These are phyloP conservation scores for Pyrrhia umbra DNA, from an alignment of 2,888 invertebrate species.

Conservation along the genomic window DNA sequence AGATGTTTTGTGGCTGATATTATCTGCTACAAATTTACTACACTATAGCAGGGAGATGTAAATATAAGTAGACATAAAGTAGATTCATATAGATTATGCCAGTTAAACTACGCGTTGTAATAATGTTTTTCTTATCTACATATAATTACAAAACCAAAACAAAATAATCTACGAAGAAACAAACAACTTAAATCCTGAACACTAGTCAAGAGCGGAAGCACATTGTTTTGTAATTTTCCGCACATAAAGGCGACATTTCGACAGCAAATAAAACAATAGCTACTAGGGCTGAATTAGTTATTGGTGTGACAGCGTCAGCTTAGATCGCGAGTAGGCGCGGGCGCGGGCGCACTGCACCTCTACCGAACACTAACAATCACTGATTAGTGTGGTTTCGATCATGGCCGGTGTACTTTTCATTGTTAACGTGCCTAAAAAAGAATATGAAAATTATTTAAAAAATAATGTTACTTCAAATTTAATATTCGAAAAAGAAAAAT, in stretches of 20 bases:
- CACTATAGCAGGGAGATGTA: background rate
- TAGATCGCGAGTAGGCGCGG: conserved; percentile 46
- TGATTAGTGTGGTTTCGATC: conserved; percentile 17
- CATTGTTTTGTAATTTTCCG: conserved; percentile 71
- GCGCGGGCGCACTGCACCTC: conserved; percentile 42
- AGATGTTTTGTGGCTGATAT: background rate
- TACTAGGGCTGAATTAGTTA: conserved; percentile 49
- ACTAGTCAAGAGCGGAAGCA: conserved; percentile 66
- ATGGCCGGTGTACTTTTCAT: conserved; percentile 91
- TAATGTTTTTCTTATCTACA: conserved; percentile 32
- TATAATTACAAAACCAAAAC: conserved; percentile 32
- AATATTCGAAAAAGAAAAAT: conserved; percentile 66
- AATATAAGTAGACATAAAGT: background rate
- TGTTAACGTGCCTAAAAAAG: conserved; percentile 89
- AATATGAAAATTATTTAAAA: conserved; percentile 81
- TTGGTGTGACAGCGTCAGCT: conserved; percentile 49
- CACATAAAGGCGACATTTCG: conserved; percentile 63
- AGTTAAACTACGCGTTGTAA: background rate
- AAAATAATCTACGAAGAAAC: conserved; percentile 35
- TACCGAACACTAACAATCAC: conserved; percentile 21
- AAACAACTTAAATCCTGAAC: conserved; percentile 47
- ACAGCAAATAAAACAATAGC: conserved; percentile 63
- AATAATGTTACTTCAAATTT: conserved; percentile 60
- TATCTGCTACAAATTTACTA: background rate
- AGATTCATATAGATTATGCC: conserved; percentile 13